Base-by-base conservation (phyloP, 2,113 vertebrate genomes). In the Ursus arctos region DNA sequence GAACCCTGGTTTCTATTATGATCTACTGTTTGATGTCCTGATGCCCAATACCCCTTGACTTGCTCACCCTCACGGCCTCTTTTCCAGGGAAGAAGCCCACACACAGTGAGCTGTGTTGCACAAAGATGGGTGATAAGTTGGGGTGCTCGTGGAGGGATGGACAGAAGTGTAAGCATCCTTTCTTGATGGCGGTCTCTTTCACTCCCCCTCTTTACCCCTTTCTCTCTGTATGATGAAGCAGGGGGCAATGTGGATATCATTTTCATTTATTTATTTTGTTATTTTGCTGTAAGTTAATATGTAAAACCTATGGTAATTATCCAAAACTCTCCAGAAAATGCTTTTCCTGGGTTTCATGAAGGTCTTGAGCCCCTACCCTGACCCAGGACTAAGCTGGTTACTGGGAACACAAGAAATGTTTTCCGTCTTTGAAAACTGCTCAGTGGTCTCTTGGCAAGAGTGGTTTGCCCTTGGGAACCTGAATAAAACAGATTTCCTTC, bases 381-480 rank as follows among this genome's bases (percentile, higher is more conserved):
- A 43, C 31, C 43, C 18, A 18, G n/a, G 5, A 61, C 53, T 71
- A 71, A 57, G 12, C 36, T 55, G 36, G 79, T 9, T 71, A 24
- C 47, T 79, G n/a, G 67, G 26, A 81, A 59, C 24, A 11, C 15
- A 65, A 81, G 36, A 40, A 33, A 24, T 49, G 65, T 28, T 51
- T 88, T 77, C 53, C 71, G 28, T 63, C 91, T 95, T 96, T 61
- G 86, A 79, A 95, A 79, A 26, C 3, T 2, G 10, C 8, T 88
- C 31, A 21, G n/a, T 40, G 36, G 92, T 88, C 55, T 96, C 83
- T 83, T 79, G 61, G 80, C 86, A 49, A 86, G 81, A 59, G n/a
- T 26, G n/a, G 47, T 82, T 97, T 72, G 63, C n/a, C 53, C 55
- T 47, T 40, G 81, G 81, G 82, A 80, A 36, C 40, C 24, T 28